A percentile compares a stretch with the other conserved stretches of the same genome.
Evolutionary conservation across 2,113 vertebrate genomes (phyloP).

Genomic region (Nannobrachium achirus): DNA sequence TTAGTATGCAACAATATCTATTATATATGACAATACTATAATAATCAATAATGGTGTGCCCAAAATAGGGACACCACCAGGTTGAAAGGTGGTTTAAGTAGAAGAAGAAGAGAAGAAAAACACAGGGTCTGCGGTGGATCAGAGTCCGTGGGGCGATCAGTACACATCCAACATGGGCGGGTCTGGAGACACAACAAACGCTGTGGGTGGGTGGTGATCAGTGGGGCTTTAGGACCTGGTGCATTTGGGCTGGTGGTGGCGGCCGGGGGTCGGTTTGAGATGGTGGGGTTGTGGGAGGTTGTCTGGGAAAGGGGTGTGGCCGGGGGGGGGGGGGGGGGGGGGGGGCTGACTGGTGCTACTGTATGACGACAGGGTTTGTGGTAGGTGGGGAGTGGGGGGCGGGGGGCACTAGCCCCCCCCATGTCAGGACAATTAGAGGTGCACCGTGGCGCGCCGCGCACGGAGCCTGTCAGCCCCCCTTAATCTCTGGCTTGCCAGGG

Average conservation of each 20-base stretch:
- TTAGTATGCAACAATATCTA: too few species aligned
- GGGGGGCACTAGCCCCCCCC: constrained; percentile 82
- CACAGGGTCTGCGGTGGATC: too few species aligned
- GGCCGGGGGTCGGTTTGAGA: constrained; percentile 21
- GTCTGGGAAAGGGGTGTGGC: not conserved
- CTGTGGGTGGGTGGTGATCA: constrained; percentile 16
- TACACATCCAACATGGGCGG: too few species aligned
- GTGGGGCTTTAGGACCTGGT: constrained; percentile 64
- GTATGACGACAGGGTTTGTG: constrained; percentile 65
- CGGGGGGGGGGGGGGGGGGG: not conserved
- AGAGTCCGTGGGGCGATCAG: too few species aligned
- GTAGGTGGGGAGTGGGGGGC: constrained; percentile 67
- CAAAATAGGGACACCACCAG: too few species aligned
- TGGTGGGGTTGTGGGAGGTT: not conserved
- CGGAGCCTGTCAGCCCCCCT: constrained; percentile 87
- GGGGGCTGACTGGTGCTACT: constrained; percentile 58
- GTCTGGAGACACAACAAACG: too few species aligned
- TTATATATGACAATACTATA: too few species aligned
- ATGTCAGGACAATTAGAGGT: constrained; percentile 88
- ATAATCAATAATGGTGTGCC: too few species aligned
- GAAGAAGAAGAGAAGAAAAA: too few species aligned
- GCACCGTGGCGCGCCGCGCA: constrained; percentile 79
- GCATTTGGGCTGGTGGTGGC: constrained; percentile 5
- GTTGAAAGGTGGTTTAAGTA: too few species aligned
- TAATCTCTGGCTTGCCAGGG: constrained; percentile 85